Percentiles rank a stretch among this genome's conserved stretches.
phyloP scores from a whole-genome alignment of 1,140 invertebrate genomes.

The Drosophila nebulosa region DNA sequence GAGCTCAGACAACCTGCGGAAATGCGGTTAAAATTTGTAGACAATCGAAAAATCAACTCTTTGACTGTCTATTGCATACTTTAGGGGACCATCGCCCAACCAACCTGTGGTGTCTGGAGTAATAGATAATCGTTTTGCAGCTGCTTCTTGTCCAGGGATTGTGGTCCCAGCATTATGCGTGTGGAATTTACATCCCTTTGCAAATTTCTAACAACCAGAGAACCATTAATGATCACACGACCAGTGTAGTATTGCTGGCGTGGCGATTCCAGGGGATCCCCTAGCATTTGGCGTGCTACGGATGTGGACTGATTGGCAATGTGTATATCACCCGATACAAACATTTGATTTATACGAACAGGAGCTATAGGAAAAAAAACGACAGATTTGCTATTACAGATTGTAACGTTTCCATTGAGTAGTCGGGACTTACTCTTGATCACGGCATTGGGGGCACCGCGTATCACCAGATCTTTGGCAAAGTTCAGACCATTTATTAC shows the following conservation, averaged over 20 bases:
- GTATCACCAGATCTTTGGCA: slow-evolving; percentile 57
- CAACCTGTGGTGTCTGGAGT: slow-evolving; percentile 44
- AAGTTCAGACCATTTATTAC: slow-evolving; percentile 62
- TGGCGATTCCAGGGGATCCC: neutral
- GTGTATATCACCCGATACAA: slow-evolving; percentile 47
- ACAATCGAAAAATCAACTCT: too few species aligned
- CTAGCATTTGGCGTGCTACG: neutral
- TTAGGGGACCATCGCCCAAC: too few species aligned
- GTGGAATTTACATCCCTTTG: slow-evolving; percentile 25
- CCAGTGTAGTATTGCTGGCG: slow-evolving; percentile 71
- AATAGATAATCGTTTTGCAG: slow-evolving; percentile 40
- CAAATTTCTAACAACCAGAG: slow-evolving; percentile 53
- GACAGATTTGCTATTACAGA: too few species aligned
- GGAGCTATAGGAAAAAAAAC: slow-evolving; percentile 43
- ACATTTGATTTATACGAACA: slow-evolving; percentile 62
- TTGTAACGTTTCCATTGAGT: neutral
- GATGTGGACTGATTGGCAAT: slow-evolving; percentile 28
- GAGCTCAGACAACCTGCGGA: too few species aligned
- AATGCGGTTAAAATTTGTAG: too few species aligned
- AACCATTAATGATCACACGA: slow-evolving; percentile 51
- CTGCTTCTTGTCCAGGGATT: slow-evolving; percentile 33
- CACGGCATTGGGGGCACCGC: slow-evolving; percentile 33
- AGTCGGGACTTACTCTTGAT: slow-evolving; percentile 52
- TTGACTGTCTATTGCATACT: too few species aligned
- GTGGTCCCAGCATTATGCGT: slow-evolving; percentile 19